Conservation (phyloP, 2,113 vertebrate species). For the Megaleporinus macrocephalus region DNA sequence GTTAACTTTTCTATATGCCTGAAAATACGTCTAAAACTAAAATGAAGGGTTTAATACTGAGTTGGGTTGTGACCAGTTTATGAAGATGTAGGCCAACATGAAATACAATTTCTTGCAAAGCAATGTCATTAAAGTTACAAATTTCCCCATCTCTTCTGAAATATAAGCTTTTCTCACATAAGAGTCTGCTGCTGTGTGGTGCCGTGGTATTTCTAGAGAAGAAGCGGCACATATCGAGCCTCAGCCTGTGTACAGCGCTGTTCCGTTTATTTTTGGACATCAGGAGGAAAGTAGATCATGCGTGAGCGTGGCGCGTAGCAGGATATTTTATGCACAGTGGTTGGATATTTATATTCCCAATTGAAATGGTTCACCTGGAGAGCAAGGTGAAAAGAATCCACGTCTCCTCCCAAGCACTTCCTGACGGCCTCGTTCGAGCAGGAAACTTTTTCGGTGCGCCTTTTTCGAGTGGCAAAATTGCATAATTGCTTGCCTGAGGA, state of each 20-base stretch:
- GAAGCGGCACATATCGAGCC: background rate
- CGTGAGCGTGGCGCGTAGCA: constrained; percentile 12
- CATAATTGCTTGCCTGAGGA: constrained; percentile 43
- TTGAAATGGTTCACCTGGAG: constrained; percentile 23
- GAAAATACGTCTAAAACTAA: too few species aligned
- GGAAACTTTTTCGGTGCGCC: background rate
- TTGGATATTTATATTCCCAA: constrained; percentile 13
- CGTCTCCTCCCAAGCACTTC: background rate
- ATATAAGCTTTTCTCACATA: background rate
- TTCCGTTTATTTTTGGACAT: constrained; percentile 32
- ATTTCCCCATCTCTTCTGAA: background rate
- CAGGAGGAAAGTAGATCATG: constrained; percentile 29
- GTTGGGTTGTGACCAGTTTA: too few species aligned
- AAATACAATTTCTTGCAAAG: too few species aligned
- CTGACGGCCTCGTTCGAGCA: background rate
- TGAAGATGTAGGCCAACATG: too few species aligned
- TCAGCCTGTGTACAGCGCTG: background rate
- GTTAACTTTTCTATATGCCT: too few species aligned
- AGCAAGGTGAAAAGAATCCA: constrained; percentile 2
- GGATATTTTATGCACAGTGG: constrained; percentile 22
- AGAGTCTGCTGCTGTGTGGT: background rate
- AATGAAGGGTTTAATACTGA: too few species aligned
- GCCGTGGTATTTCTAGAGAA: background rate
- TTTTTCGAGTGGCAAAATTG: constrained; percentile 30
- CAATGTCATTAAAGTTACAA: too few species aligned